Percentiles rank a stretch among this genome's conserved stretches.
phyloP scores from a whole-genome alignment of 2,113 vertebrate genomes.

The Alces alces region DNA sequence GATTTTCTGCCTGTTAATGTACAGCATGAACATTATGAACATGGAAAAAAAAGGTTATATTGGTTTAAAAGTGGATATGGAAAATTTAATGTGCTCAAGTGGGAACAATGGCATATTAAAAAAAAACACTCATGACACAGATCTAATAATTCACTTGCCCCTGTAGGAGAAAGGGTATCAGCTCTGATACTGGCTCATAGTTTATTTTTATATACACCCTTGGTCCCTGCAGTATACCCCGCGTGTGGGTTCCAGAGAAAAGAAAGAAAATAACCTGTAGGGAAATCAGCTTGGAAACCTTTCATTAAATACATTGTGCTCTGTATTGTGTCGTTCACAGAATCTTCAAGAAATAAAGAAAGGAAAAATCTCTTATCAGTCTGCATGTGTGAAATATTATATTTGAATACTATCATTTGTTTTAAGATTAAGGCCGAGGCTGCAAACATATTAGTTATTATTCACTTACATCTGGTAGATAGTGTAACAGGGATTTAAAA shows the following conservation, averaged over 20 bases:
- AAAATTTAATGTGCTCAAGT: constrained; percentile 84
- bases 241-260: constrained; percentile 84
- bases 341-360: constrained; percentile 82
- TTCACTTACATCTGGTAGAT: constrained; percentile 80
- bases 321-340: constrained; percentile 82
- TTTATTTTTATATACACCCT: constrained; percentile 86
- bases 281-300: constrained; percentile 86
- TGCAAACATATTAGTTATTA: constrained; percentile 80
- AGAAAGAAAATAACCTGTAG: constrained; percentile 86
- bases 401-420: constrained; percentile 86
- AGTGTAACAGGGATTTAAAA: constrained; percentile 76
- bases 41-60: constrained; percentile 80
- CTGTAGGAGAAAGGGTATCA: constrained; percentile 83
- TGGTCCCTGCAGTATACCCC: constrained; percentile 82
- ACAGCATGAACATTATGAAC: constrained; percentile 81
- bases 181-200: constrained; percentile 81
- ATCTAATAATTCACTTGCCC: constrained; percentile 88
- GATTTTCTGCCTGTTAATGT: constrained; percentile 78
- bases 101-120: constrained; percentile 87
- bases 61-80: constrained; percentile 84
- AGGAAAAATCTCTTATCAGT: constrained; percentile 79
- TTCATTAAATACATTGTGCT: constrained; percentile 87
- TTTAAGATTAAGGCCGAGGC: constrained; percentile 83
- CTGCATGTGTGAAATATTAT: constrained; percentile 79
- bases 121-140: constrained; percentile 85